These are phyloP conservation scores for Sebastes hubbsi DNA, from an alignment of 2,797 vertebrate species.

Conservation along the genomic window DNA sequence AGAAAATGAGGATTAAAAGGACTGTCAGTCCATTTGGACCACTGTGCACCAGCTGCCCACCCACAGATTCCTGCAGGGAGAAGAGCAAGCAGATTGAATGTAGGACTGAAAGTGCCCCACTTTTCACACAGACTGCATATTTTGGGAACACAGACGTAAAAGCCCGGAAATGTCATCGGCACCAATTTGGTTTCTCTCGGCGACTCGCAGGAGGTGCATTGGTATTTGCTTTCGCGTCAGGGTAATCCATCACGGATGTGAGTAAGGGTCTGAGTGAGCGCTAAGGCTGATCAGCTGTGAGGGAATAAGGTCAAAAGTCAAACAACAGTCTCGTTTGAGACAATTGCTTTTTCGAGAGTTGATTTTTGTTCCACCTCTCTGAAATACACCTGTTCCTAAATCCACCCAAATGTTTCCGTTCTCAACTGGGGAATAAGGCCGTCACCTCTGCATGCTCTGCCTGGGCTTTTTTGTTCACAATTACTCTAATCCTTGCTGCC, in stretches of 20 bases:
- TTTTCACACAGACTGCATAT: conserved; percentile 49
- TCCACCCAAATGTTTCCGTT: conserved; percentile 4
- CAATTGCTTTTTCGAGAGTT: conserved; percentile 1
- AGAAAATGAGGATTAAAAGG: conserved; percentile 9
- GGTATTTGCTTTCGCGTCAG: conserved; percentile 1
- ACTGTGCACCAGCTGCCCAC: conserved; percentile 1
- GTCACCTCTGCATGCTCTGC: conserved; percentile 4
- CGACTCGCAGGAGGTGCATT: conserved; percentile 1
- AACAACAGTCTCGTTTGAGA: conserved; percentile 6
- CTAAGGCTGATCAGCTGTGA: background rate
- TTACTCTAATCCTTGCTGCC: conserved; percentile 46
- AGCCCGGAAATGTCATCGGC: conserved; percentile 13
- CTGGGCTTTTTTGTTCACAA: conserved; percentile 26
- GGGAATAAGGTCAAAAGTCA: conserved; percentile 10
- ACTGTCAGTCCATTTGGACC: conserved; percentile 20
- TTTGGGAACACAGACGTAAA: conserved; percentile 43
- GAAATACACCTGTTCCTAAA: conserved; percentile 14
- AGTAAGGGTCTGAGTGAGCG: background rate
- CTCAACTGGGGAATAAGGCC: conserved; percentile 17
- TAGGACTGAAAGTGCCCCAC: conserved; percentile 63
- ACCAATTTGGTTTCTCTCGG: background rate
- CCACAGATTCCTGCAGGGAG: conserved; percentile 46
- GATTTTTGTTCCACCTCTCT: conserved; percentile 7
- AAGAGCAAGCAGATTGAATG: conserved; percentile 49
- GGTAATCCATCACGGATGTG: background rate